These are phyloP conservation scores for Blastobasis lacticolella DNA, from an alignment of 2,888 invertebrate genomes.

Conservation along the genomic window DNA sequence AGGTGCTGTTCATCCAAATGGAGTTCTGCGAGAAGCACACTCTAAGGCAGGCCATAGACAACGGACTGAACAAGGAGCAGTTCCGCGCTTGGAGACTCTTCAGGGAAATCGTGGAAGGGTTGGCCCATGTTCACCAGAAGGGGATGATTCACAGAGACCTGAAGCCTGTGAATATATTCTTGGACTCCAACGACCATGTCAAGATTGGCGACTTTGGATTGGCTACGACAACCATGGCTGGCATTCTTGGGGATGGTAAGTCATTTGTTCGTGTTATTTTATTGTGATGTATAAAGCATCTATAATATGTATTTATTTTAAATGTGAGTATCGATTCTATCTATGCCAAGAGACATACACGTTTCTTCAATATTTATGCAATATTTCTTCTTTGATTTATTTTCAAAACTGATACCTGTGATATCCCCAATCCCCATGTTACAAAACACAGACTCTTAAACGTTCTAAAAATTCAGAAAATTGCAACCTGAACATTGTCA, in stretches of 20 bases:
- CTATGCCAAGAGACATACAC: no score
- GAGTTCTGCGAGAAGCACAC: slow-evolving; percentile 99
- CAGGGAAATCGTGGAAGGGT: slow-evolving; percentile 91
- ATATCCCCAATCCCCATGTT: no score
- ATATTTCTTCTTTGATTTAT: no score
- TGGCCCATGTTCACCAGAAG: slow-evolving; percentile 94
- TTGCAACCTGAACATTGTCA: no score
- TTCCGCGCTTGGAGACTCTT: slow-evolving; percentile 93
- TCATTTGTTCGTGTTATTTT: not conserved
- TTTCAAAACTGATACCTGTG: no score
- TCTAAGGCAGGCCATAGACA: slow-evolving; percentile 85
- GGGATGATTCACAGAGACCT: slow-evolving; percentile 91
- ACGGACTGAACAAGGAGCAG: slow-evolving; percentile 82
- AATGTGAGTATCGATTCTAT: no score
- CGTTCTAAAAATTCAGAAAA: no score
- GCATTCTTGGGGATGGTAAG: slow-evolving; percentile 59
- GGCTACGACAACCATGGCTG: slow-evolving; percentile 82
- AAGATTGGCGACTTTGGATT: slow-evolving; percentile 99
- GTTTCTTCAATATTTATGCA: no score
- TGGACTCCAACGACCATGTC: slow-evolving; percentile 94
- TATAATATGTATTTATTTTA: not conserved
- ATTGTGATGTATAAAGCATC: not conserved
- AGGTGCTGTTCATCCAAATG: slow-evolving; percentile 94
- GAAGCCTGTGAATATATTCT: slow-evolving; percentile 93
- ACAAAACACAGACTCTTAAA: no score